These are phyloP conservation scores for Echinometra lucunter DNA, from an alignment of 53 echinoderm and acorn worm species.

Conservation along the genomic window DNA sequence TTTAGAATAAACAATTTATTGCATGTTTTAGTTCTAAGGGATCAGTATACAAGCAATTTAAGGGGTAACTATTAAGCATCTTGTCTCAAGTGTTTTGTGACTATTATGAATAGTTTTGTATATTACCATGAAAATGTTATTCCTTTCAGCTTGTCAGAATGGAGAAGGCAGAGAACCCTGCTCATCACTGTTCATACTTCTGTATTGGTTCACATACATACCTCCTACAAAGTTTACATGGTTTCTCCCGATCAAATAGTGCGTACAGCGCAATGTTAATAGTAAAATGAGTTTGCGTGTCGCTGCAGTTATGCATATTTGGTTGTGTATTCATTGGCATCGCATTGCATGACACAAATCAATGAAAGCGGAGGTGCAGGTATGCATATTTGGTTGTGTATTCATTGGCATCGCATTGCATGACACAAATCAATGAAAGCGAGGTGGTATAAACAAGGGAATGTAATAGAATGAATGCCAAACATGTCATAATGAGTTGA, in stretches of 20 bases:
- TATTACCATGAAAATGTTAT: conserved; percentile 25
- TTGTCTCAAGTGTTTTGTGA: no score
- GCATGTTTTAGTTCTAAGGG: no score
- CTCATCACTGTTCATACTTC: background rate
- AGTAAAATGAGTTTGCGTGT: background rate
- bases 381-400: no score
- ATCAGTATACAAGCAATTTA: background rate
- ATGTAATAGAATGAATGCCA: no score
- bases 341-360: background rate
- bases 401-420: no score
- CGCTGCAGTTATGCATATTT: background rate
- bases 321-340: background rate
- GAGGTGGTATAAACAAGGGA: no score
- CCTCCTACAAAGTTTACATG: background rate
- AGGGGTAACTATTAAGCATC: background rate
- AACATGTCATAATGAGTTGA: background rate
- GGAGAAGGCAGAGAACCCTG: background rate
- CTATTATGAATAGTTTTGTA: background rate
- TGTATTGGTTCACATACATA: background rate
- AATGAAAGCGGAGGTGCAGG: background rate
- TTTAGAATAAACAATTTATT: no score
- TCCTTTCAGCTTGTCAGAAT: conserved; percentile 14
- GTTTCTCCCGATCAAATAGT: background rate
- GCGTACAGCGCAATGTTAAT: background rate
- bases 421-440: background rate